phyloP scores from a whole-genome alignment of 1,140 invertebrate species.

The Zophobas atratus region DNA sequence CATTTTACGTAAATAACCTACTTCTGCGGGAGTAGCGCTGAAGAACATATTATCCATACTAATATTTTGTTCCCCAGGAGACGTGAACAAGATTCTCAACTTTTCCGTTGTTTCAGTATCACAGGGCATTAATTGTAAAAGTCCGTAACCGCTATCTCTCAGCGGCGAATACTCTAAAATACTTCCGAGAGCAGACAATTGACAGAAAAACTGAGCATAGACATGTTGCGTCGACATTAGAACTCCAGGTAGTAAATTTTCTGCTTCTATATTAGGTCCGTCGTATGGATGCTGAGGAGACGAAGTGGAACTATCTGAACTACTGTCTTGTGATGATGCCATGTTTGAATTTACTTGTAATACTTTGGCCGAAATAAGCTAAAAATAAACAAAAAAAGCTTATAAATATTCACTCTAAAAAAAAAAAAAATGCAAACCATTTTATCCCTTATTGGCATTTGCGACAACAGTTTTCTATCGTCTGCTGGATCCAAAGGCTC shows the following conservation, averaged over 20 bases:
- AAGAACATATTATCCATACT: constrained; percentile 83
- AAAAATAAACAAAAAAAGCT: constrained; percentile 50
- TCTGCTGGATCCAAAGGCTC: constrained; percentile 90
- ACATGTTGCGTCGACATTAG: constrained; percentile 81
- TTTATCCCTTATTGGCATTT: constrained; percentile 93
- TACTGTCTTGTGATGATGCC: constrained; percentile 84
- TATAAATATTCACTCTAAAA: constrained; percentile 66
- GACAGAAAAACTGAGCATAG: constrained; percentile 91
- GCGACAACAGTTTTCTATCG: constrained; percentile 90
- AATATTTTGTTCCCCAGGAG: constrained; percentile 63
- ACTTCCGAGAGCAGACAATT: constrained; percentile 91
- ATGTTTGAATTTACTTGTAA: constrained; percentile 86
- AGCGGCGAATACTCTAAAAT: constrained; percentile 84
- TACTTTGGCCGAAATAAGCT: constrained; percentile 90
- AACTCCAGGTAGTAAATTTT: constrained; percentile 92
- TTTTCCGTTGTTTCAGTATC: constrained; percentile 83
- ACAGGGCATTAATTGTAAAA: constrained; percentile 92
- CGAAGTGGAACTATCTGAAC: constrained; percentile 79
- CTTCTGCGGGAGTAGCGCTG: constrained; percentile 81
- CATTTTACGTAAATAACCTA: constrained; percentile 61
- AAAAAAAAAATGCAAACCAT: constrained; percentile 69
- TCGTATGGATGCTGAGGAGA: constrained; percentile 88
- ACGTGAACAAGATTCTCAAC: constrained; percentile 74
- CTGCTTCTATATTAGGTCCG: constrained; percentile 84
- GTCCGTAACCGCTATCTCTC: constrained; percentile 86